phyloP scores from a whole-genome alignment of 1,140 invertebrate species.

The Phocides pigmalion region DNA sequence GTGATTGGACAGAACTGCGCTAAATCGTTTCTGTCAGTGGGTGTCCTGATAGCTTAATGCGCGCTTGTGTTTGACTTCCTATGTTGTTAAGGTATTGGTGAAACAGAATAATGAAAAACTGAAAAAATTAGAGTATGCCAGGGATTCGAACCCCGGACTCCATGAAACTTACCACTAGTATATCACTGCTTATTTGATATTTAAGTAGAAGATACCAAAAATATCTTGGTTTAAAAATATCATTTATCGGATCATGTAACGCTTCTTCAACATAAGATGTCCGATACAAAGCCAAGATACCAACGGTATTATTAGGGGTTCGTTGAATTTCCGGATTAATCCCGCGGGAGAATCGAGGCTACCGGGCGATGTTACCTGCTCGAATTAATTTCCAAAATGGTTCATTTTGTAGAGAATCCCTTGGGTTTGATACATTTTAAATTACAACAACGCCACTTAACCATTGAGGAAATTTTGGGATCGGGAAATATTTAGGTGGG shows the following conservation, averaged over 20 bases:
- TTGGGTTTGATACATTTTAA: conserved; percentile 25
- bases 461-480: conserved; percentile 11
- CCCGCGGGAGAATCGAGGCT: conserved; percentile 4
- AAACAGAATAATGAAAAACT: too few relatives aligned
- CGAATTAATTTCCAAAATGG: conserved; percentile 41
- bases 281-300: conserved; percentile 5
- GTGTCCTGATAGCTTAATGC: too few relatives aligned
- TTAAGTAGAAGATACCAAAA: not conserved
- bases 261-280: not conserved
- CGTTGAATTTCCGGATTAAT: conserved; percentile 29
- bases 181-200: too few relatives aligned
- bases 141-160: too few relatives aligned
- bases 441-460: conserved; percentile 30
- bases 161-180: too few relatives aligned
- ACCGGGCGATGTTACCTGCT: conserved; percentile 42
- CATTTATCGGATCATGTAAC: not conserved
- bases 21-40: too few relatives aligned
- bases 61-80: too few relatives aligned
- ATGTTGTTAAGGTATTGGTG: too few relatives aligned
- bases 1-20: too few relatives aligned
- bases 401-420: conserved; percentile 23
- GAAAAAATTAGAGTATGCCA: too few relatives aligned
- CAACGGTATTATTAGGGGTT: conserved; percentile 25
- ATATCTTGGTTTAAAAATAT: not conserved
- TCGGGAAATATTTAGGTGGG: conserved; percentile 12